These are phyloP conservation scores for Spongilla lacustris DNA, from an alignment of 37 sponge, comb jelly and placozoan species.

Conservation along the genomic window DNA sequence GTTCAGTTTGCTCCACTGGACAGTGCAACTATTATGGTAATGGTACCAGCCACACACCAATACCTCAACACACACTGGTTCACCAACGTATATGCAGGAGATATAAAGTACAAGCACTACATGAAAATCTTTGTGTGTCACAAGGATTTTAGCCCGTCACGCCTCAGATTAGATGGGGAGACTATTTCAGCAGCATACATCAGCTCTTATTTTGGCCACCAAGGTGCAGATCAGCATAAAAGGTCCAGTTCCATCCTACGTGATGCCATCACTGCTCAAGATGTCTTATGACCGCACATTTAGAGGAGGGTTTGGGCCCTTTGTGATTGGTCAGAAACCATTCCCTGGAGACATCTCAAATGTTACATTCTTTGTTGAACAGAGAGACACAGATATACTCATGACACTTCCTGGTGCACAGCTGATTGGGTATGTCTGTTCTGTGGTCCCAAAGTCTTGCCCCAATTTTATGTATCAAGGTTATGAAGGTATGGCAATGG, in stretches of 20 bases:
- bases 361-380: slow-evolving; percentile 12
- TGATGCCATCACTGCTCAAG: slow-evolving; percentile 7
- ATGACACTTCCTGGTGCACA: slow-evolving; percentile 26
- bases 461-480: too few relatives aligned
- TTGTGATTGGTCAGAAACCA: slow-evolving; percentile 6
- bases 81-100: not conserved
- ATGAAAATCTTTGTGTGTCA: slow-evolving; percentile 31
- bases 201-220: too few relatives aligned
- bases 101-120: not conserved
- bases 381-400: not conserved
- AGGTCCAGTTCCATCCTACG: not conserved
- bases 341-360: not conserved
- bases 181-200: not conserved
- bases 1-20: slow-evolving; percentile 12
- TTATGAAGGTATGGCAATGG: too few relatives aligned
- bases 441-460: slow-evolving; percentile 13
- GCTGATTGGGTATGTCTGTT: slow-evolving; percentile 27
- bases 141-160: not conserved
- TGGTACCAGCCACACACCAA: slow-evolving; percentile 57
- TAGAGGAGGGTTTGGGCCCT: slow-evolving; percentile 24
- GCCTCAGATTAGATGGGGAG: slow-evolving; percentile 12
- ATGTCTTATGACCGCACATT: not conserved
- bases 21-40: slow-evolving; percentile 53
- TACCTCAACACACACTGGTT: slow-evolving; percentile 33
- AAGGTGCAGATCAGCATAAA: too few relatives aligned